Evolutionary conservation across 1,140 invertebrate genomes (phyloP), one percentile per base, ranked within the genome.

Genomic region (Halictus rubicundus): DNA sequence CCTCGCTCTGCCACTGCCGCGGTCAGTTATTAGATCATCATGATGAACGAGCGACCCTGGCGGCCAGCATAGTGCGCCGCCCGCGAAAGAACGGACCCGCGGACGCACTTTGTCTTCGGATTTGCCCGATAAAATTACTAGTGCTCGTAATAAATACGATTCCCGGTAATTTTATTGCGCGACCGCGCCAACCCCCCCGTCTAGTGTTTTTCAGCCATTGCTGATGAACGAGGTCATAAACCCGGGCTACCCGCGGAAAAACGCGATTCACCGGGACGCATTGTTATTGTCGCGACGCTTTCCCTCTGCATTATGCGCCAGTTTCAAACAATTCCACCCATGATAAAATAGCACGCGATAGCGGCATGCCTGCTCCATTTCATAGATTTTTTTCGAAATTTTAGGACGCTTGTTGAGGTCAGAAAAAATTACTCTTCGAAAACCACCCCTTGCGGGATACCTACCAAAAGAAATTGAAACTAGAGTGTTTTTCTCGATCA

Each of bases 11-110:
- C 16, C 61, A 61, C 64, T 49, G 32, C 61, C 61, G 72, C 72
- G 72, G 72, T 74, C 72, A 74, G 72, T 74, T 74, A 74, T 74
- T 74, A 74, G 72, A 74, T 74, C 72, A 66, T 54, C 63, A 27
- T 66, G 61, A 74, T 66, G 61, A 74, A 74, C 72, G 72, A 74
- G 72, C 61, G 37, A 16, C 4, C n/a, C 25, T 10, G 9, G 72
- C 61, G n/a, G 14, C 16, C 7, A 49, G n/a, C 21, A n/a, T n/a
- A 23, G 9, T 9, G 9, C 42, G 63, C 9, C 21, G 37, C 42
- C 37, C n/a, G 27, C n/a, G 27, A 66, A 74, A 66, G n/a, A 39
- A 54, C 60, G 14, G 9, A n/a, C 21, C 21, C n/a, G 60, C 6
- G 42, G 10, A 64, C 39, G 46, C 61, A 49, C 46, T 74, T 65